phyloP scores from a whole-genome alignment of 2,888 invertebrate genomes.

The Onchidella celtica region DNA sequence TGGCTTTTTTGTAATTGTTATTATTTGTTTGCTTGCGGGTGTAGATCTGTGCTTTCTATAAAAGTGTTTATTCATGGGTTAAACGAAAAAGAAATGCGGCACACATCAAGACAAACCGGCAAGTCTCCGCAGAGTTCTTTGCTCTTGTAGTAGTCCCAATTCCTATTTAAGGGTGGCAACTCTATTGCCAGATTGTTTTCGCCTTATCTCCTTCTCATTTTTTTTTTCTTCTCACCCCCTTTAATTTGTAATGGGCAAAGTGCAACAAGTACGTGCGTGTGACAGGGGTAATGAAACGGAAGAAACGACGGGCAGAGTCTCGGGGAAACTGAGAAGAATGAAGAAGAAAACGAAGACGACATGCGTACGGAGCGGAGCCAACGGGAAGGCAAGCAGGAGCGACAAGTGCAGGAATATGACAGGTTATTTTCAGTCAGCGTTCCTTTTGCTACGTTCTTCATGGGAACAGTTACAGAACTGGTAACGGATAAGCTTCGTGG shows the following conservation, averaged over 20 bases:
- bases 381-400: conserved; percentile 26
- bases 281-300: conserved; percentile 30
- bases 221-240: neutral
- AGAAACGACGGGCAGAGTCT: neutral
- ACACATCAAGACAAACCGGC: too few relatives aligned
- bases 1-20: too few relatives aligned
- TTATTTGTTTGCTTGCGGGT: too few relatives aligned
- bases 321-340: conserved; percentile 8
- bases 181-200: neutral
- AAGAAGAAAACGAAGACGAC: conserved; percentile 22
- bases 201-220: neutral
- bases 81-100: too few relatives aligned
- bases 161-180: neutral
- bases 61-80: too few relatives aligned
- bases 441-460: conserved; percentile 2
- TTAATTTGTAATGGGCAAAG: neutral
- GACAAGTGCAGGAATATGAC: conserved; percentile 41
- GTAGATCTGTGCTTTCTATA: too few relatives aligned
- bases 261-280: conserved; percentile 32
- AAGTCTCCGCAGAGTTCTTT: too few relatives aligned
- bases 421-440: conserved; percentile 33
- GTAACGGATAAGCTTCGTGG: neutral
- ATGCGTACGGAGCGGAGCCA: conserved; percentile 2
- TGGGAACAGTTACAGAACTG: neutral
- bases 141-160: too few relatives aligned